Evolutionary conservation across 2,888 invertebrate species (phyloP), one percentile per base, ranked within the genome.

Genomic region (Sabatieria punctata): DNA sequence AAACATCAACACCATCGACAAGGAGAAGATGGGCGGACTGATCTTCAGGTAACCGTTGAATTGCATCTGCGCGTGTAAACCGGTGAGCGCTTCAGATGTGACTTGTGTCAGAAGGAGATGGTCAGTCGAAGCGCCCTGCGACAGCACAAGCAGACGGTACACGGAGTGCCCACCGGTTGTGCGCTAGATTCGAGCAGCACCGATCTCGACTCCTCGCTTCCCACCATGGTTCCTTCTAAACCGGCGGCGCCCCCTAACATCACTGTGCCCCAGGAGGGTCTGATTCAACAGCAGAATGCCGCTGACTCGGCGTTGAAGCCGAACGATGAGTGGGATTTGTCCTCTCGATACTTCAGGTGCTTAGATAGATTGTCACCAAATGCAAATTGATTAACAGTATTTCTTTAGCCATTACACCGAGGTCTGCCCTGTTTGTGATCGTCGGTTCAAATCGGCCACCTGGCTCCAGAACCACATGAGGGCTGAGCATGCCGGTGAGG

Each of bases 41-140:
- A 49, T 55, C 18, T 63, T 63, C 53, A 43, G 58, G 57, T 58
- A 18, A 33, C 48, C 19, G 41, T 30, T n/a, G 15, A 42, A 43
- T 26, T 27, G 4, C 21, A 41, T 35, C 37, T 8, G 4, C 19
- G 4, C 15, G 4, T 21, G n/a, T 46, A 26, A 26, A 18, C 21
- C 21, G 6, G 21, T 13, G 40, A 43, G 18, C 6, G 18, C 45
- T 56, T 86, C 6, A 82, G 88, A 41, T 91, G 91, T 69, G 89
- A 91, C 68, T 85, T 97, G 55, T 97, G 97, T 69, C 86, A 91
- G 72, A 91, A 91, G 68, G 91, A 95, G 70, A 74, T 97, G 46
- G 93, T 93, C 73, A 91, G 89, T 70, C 93, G 95, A 67, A 91
- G 95, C 66, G 93, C 93, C 65, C 73, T 97, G 49, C 78, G 89